Evolutionary conservation across 2,797 vertebrate genomes (phyloP).

Genomic region (Chlorospingus flavigularis): DNA sequence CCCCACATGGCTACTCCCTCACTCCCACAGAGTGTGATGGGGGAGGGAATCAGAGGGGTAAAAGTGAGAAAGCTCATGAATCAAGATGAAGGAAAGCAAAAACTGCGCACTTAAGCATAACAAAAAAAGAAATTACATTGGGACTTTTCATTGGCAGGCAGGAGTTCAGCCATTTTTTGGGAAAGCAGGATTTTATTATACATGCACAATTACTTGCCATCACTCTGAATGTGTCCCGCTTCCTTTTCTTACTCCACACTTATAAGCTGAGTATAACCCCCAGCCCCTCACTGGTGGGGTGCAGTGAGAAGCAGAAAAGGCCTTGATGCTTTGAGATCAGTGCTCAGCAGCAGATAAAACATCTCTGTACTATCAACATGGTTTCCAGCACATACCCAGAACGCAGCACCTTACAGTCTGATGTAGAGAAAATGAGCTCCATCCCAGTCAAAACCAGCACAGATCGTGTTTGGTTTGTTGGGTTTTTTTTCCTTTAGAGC

Average conservation of each 20-base stretch:
- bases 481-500: background rate
- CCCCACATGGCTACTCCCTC: fast-evolving
- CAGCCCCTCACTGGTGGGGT: background rate
- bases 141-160: background rate
- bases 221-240: fast-evolving
- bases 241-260: background rate
- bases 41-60: background rate
- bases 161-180: background rate
- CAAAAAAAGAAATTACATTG: background rate
- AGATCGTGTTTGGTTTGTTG: background rate
- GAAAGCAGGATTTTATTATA: background rate
- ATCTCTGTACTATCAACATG: fast-evolving
- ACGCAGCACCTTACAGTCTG: fast-evolving
- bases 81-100: background rate
- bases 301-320: background rate
- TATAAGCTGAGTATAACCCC: background rate
- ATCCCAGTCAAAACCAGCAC: background rate
- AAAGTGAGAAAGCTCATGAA: background rate
- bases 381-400: background rate
- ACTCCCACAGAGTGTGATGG: background rate
- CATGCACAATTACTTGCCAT: background rate
- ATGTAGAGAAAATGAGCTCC: background rate
- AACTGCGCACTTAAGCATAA: background rate
- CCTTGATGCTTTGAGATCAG: background rate
- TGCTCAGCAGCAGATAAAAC: background rate